These are phyloP conservation scores for Chaetodon trifascialis DNA, from an alignment of 2,113 vertebrate genomes.

Conservation along the genomic window DNA sequence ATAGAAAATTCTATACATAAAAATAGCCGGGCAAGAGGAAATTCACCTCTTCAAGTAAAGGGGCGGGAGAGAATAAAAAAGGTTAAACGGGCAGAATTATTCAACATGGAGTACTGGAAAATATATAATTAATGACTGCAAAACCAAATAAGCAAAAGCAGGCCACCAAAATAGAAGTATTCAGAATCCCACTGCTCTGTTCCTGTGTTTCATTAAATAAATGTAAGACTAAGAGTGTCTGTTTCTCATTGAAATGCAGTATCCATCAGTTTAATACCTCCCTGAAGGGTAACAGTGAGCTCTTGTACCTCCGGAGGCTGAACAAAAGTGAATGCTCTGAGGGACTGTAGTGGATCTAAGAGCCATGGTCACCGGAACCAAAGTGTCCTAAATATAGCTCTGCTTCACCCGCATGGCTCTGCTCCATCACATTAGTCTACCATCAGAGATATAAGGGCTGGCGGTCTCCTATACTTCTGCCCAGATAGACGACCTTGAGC, in stretches of 20 bases:
- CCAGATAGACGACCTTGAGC: constrained; percentile 44
- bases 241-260: constrained; percentile 67
- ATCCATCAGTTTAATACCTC: constrained; percentile 65
- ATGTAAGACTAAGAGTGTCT: constrained; percentile 30
- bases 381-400: constrained; percentile 77
- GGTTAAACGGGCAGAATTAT: constrained; percentile 47
- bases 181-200: constrained; percentile 3
- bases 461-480: constrained; percentile 35
- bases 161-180: constrained; percentile 9
- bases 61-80: constrained; percentile 35
- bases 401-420: constrained; percentile 54
- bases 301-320: constrained; percentile 64
- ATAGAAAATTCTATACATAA: constrained; percentile 8
- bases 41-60: constrained; percentile 31
- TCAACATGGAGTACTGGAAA: no score
- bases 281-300: constrained; percentile 60
- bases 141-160: constrained; percentile 33
- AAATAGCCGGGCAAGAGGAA: constrained; percentile 19
- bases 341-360: constrained; percentile 68
- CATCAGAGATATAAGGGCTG: constrained; percentile 55
- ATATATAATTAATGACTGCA: constrained; percentile 53
- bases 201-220: constrained; percentile 47
- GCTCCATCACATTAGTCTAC: constrained; percentile 72
- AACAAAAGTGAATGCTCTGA: constrained; percentile 68
- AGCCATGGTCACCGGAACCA: constrained; percentile 67